Evolutionary conservation across 1,140 invertebrate genomes (phyloP).

Genomic region (Varroa destructor): DNA sequence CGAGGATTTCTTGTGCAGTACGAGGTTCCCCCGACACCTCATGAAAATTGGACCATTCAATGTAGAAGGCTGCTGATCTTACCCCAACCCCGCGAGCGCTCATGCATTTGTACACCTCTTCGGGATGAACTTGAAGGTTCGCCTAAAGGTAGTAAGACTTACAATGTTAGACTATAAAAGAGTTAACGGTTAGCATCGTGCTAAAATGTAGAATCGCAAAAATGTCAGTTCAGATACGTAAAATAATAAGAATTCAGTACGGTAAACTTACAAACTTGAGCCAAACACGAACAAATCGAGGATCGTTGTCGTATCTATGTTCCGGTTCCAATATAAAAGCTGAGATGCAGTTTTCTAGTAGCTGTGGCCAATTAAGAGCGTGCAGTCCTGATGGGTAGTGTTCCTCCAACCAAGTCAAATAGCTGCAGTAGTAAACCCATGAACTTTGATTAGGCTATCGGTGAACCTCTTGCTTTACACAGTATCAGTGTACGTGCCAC

Average conservation of each 20-base stretch:
- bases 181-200: no score
- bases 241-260: no score
- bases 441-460: background rate
- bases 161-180: no score
- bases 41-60: conserved; percentile 6
- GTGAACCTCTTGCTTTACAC: background rate
- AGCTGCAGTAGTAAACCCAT: background rate
- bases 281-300: conserved; percentile 14
- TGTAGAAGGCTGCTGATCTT: conserved; percentile 2
- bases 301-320: conserved; percentile 22
- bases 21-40: conserved; percentile 10
- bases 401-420: conserved; percentile 16
- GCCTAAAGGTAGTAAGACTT: background rate
- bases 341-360: conserved; percentile 20
- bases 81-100: conserved; percentile 3
- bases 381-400: conserved; percentile 20
- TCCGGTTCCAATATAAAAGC: conserved; percentile 8
- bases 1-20: conserved; percentile 8
- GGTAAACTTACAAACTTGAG: conserved; percentile 6
- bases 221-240: no score
- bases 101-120: conserved; percentile 26
- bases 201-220: no score
- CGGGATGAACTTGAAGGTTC: background rate
- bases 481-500: no score
- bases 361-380: conserved; percentile 1